Conservation (phyloP, 2,797 vertebrate species). For the Chelon labrosus region DNA sequence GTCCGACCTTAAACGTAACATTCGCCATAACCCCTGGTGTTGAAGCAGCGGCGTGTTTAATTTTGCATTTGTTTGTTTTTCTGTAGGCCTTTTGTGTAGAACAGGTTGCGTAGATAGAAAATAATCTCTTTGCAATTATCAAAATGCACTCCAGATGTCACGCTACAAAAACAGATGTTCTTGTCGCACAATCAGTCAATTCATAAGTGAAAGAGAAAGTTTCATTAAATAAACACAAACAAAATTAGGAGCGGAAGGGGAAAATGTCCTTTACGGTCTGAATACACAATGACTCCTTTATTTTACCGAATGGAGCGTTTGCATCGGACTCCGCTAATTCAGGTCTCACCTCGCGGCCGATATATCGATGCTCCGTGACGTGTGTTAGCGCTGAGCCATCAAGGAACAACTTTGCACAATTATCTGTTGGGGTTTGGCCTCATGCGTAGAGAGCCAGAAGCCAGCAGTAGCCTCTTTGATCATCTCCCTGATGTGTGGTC, state of each 20-base stretch:
- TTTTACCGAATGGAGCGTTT: background rate
- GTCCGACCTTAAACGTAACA: constrained; percentile 15
- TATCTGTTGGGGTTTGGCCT: constrained; percentile 36
- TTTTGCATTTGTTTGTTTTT: constrained; percentile 44
- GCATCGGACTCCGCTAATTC: background rate
- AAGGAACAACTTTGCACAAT: constrained; percentile 33
- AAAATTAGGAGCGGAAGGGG: constrained; percentile 34
- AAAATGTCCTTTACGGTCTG: background rate
- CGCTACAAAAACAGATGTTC: constrained; percentile 51
- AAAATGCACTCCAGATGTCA: constrained; percentile 60
- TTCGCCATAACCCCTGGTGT: constrained; percentile 35
- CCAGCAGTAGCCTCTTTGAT: constrained; percentile 60
- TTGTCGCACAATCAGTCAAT: constrained; percentile 39
- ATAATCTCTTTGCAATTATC: constrained; percentile 62
- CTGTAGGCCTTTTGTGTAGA: constrained; percentile 40
- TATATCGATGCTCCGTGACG: constrained; percentile 7
- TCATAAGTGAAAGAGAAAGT: constrained; percentile 32
- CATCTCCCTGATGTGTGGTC: constrained; percentile 64
- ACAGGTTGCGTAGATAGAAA: constrained; percentile 44
- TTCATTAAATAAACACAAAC: constrained; percentile 54
- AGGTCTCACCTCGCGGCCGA: constrained; percentile 2
- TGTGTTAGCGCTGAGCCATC: constrained; percentile 19
- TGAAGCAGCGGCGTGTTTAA: constrained; percentile 30
- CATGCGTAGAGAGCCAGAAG: constrained; percentile 36
- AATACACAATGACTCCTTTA: constrained; percentile 25